Evolutionary conservation across 1,140 invertebrate species (phyloP), one percentile per base, ranked within the genome.

Genomic region (Eumeta japonica): DNA sequence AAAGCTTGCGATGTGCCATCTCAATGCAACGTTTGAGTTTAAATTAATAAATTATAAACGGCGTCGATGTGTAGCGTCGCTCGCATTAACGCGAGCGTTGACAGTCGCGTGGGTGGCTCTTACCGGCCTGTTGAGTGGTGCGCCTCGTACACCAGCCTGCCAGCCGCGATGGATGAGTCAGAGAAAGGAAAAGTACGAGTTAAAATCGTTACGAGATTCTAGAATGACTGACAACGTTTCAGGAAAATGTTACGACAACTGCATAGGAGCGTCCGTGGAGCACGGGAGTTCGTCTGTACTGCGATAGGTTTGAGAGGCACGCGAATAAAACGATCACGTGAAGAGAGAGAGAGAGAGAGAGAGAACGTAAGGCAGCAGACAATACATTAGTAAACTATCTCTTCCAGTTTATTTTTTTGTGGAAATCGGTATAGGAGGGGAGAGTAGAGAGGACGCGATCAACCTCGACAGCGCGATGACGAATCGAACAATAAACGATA

Each of bases 161-260:
- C 37, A 58, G 52, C 55, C 57, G 56, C 56, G 52, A 66, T 67
- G 65, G 67, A 73, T 68, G 65, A 70, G 67, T 73, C 65, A 73
- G 67, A 64, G 58, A 59, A 63, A 59, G 50, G 54, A 55, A 61
- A 55, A 30, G 30, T 45, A 55, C 39, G 45, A n/a, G 55, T 65
- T 64, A 63, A 57, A 58, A 55, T 36, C n/a, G n/a, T n/a, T n/a
- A n/a, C n/a, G n/a, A n/a, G n/a, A n/a, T n/a, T n/a, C n/a, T n/a
- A n/a, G n/a, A n/a, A n/a, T n/a, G n/a, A n/a, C n/a, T n/a, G n/a
- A n/a, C n/a, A n/a, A n/a, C n/a, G n/a, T n/a, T n/a, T n/a, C n/a
- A n/a, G n/a, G n/a, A n/a, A n/a, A n/a, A n/a, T n/a, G n/a, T n/a
- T n/a, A n/a, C n/a, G n/a, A n/a, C n/a, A n/a, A n/a, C n/a, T n/a